Base-by-base conservation (phyloP, 2,888 invertebrate species). In the Phragmatobia fuliginosa region DNA sequence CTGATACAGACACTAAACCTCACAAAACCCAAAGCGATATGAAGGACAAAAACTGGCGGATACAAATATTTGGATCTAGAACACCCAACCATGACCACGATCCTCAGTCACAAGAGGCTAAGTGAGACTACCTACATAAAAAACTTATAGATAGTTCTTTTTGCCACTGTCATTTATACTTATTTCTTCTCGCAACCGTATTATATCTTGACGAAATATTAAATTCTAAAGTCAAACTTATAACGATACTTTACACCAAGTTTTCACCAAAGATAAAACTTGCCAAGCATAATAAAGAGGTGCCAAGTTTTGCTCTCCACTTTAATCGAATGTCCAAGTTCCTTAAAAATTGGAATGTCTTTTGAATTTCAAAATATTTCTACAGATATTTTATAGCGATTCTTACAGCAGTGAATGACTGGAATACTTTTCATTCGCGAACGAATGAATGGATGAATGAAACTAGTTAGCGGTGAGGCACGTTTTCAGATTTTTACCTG, bases 401-500 rank as follows among this genome's bases (percentile, higher is more conserved):
- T 74, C 73, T 45, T 63, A 62, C 62, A 66, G 66, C 62, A 21
- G 18, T 68, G 65, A 67, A 65, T 25, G 65, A 68, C 69, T 68
- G 70, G 49, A 71, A 74, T 80, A 74, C 72, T 74, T 78, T 80
- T 77, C 79, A 72, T 77, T 78, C 73, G 70, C 70, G 75, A 76
- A 70, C 71, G 84, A 86, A 70, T 87, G 87, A 87, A 85, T 82
- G 81, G 75, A 76, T 80, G 83, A 87, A 87, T 87, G 86, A 81
- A 85, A 87, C 83, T 88, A 81, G 87, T 85, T 88, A 88, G 86
- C 88, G 87, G 86, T 83, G 79, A 71, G 73, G 77, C 75, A 70
- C 70, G 72, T 76, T 78, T 76, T 71, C 64, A 63, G 41, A 70
- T 78, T 78, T 79, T 81, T 64, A 73, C 68, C 66, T 66, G 66